A percentile compares a stretch with the other conserved stretches of the same genome.
These are phyloP conservation scores for Holcopasites calliopsidis DNA, from an alignment of 1,140 invertebrate species.

Conservation along the genomic window DNA sequence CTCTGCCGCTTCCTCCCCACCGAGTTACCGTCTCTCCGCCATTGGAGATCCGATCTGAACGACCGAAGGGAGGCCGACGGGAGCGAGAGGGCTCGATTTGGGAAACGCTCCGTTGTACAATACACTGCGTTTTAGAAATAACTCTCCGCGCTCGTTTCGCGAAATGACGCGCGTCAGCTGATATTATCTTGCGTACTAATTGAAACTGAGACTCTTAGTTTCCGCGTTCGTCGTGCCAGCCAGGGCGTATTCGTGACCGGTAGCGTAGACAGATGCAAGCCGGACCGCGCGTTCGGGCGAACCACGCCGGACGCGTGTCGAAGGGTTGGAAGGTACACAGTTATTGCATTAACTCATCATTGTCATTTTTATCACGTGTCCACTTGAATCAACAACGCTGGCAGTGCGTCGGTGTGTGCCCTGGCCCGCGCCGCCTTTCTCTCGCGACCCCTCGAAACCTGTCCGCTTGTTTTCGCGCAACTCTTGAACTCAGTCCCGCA, in stretches of 20 bases:
- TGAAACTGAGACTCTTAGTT: background rate
- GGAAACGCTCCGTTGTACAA: constrained; percentile 48
- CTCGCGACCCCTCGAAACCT: constrained; percentile 49
- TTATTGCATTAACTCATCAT: constrained; percentile 79
- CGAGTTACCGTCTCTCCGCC: background rate
- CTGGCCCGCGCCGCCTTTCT: constrained; percentile 25
- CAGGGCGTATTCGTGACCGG: background rate
- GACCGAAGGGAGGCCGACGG: background rate
- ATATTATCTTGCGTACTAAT: too few relatives aligned
- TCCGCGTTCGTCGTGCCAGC: background rate
- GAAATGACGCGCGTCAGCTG: background rate
- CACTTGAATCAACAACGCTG: constrained; percentile 72
- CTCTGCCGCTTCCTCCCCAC: constrained; percentile 2
- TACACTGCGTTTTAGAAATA: constrained; percentile 1
- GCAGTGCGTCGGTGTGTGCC: background rate
- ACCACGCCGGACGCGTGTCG: constrained; percentile 11
- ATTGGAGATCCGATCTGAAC: constrained; percentile 5
- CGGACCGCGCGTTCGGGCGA: constrained; percentile 19
- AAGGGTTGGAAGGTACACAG: constrained; percentile 72
- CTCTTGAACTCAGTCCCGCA: constrained; percentile 61
- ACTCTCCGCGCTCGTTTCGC: background rate
- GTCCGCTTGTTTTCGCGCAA: constrained; percentile 67
- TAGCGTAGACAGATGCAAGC: background rate
- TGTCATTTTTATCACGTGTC: constrained; percentile 79
- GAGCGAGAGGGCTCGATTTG: constrained; percentile 54